Base-by-base conservation (phyloP, 2,797 vertebrate genomes). In the Silurus lanzhouensis region DNA sequence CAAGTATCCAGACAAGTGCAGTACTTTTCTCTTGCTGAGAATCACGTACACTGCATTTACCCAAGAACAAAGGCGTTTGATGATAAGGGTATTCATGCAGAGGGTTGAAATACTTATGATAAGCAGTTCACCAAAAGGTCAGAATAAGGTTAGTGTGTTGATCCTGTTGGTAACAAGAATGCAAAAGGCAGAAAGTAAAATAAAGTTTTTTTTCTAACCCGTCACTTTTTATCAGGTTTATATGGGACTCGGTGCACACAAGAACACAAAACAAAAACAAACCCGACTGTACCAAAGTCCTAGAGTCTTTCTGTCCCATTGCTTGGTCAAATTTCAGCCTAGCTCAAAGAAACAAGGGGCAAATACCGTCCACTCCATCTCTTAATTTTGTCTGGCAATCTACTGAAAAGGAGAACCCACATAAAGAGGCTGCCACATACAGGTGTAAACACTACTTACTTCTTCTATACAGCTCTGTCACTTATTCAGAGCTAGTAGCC, bases 361-460 rank as follows among this genome's bases (percentile, higher is more conserved):
- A 14, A n/a, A 74, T 74, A 74, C n/a, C 22, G 71, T 74, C 55
- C 46, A 55, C 22, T 74, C 48, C 12, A n/a, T 17, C 13, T 25
- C 71, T 74, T 22, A 25, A 22, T 55, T 46, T n/a, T 13, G 25
- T 75, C 48, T 57, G 48, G 6, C 71, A 55, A 48, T 48, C 48
- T 74, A 74, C 72, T 57, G n/a, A 27, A 75, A 57, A 27, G 55
- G 48, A 57, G 14, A 55, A n/a, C 17, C 14, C n/a, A 75, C 48
- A 55, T 27, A 75, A 75, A 75, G 55, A 27, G 48, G 14, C 48
- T 57, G 48, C 55, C 17, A 38, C 55, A 77, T 55, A 38, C 17
- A 60, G 55, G 75, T 77, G 55, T 77, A 77, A 60, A 77, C 48
- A 25, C 19, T 55, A 75, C 25, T 52, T 55, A 55, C n/a, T 75